Percentiles rank a stretch among this genome's conserved stretches.
phyloP scores from a whole-genome alignment of 2,888 invertebrate species.

The Mesochorus sp. region DNA sequence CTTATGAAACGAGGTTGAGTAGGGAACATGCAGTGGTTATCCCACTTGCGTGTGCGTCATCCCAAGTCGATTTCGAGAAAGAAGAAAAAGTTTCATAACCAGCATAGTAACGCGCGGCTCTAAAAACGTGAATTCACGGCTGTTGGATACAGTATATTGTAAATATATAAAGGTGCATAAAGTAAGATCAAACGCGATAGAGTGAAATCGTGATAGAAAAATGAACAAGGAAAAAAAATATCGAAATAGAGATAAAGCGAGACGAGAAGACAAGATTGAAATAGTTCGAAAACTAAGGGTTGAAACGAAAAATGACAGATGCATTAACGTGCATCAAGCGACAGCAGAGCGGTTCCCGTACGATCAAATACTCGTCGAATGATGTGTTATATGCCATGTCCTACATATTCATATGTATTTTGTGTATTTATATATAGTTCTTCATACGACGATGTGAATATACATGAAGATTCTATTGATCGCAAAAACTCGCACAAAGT shows the following conservation, averaged over 20 bases:
- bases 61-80: constrained; percentile 14
- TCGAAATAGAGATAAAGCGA: background rate
- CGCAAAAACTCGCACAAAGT: no score
- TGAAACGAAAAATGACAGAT: background rate
- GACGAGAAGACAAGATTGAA: constrained; percentile 5
- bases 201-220: background rate
- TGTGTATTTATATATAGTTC: no score
- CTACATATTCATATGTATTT: no score
- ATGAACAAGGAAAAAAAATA: background rate
- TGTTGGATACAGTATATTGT: constrained; percentile 14
- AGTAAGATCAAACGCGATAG: constrained; percentile 15
- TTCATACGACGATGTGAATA: no score
- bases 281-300: background rate
- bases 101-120: constrained; percentile 7
- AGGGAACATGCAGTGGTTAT: background rate
- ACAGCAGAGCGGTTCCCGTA: no score
- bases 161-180: background rate
- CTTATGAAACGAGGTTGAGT: constrained; percentile 18
- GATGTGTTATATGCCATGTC: no score
- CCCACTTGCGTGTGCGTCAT: constrained; percentile 30
- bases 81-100: constrained; percentile 9
- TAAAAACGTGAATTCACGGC: background rate
- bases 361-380: no score
- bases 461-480: no score
- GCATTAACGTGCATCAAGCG: no score